phyloP scores from a whole-genome alignment of 1,140 invertebrate genomes.

The Heterodera schachtii region DNA sequence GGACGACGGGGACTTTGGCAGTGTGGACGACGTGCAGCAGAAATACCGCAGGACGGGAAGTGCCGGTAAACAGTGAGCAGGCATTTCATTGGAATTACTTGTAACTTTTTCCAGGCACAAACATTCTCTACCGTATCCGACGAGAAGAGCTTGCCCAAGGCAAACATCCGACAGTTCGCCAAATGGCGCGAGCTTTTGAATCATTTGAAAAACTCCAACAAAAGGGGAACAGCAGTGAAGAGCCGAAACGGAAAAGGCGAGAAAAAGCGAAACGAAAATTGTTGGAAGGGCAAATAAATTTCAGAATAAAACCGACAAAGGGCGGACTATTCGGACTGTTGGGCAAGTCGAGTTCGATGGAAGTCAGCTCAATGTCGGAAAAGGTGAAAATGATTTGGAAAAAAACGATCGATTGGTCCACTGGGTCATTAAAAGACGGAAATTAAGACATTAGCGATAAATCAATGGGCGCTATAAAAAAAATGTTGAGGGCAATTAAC shows the following conservation, averaged over 20 bases:
- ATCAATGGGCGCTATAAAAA: not conserved
- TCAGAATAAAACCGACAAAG: conserved; percentile 6
- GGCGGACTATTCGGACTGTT: not conserved
- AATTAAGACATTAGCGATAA: not conserved
- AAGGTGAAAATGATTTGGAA: not conserved
- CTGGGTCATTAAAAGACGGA: not conserved
- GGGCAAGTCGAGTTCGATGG: conserved; percentile 11
- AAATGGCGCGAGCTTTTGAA: conserved; percentile 61
- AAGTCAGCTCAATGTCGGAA: conserved; percentile 23
- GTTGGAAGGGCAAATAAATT: not conserved
- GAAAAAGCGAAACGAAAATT: not conserved
- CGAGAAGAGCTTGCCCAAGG: conserved; percentile 61
- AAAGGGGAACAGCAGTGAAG: conserved; percentile 5
- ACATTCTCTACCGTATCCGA: conserved; percentile 63
- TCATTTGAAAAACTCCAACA: conserved; percentile 44
- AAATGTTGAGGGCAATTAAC: not conserved
- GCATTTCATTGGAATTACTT: conserved; percentile 6
- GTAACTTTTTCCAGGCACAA: conserved; percentile 47
- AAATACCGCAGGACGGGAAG: conserved; percentile 34
- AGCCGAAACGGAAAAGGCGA: conserved; percentile 45
- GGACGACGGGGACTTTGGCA: conserved; percentile 37
- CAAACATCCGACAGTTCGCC: conserved; percentile 54
- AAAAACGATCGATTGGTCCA: no score
- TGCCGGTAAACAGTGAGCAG: conserved; percentile 22
- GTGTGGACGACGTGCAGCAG: conserved; percentile 26